Evolutionary conservation across 2,888 invertebrate genomes (phyloP), one percentile per base, ranked within the genome.

Genomic region (Acleris cristana): DNA sequence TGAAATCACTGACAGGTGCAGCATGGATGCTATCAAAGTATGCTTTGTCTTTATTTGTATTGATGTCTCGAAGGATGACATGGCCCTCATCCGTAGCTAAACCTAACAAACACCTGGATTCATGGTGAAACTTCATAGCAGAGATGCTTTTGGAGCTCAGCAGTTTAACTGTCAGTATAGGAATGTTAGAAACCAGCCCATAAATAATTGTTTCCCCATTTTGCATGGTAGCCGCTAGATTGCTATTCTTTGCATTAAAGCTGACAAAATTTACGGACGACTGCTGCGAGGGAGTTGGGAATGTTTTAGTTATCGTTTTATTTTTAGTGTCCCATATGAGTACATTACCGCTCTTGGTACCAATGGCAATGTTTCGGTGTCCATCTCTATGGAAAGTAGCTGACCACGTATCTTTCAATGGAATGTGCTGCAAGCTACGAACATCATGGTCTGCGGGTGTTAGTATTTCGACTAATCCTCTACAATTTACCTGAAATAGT

Each of bases 1-100:
- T 84, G 66, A 94, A 86, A 72, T 94, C 93, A 72, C 93, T 94
- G n/a, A 94, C 93, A 2, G 94, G 93, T 3, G 94, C 94, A 19
- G 92, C 92, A 74, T 95, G 95, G 7, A 93, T 88, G 74, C 90
- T 89, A 74, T 92, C 89, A 83, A 91, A 90, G 69, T 83, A 85
- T 8, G 81, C 87, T 80, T 87, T 92, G 68, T 93, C 92, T 76
- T 90, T 93, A 70, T 92, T 91, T 2, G 87, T 88, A 16, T 86
- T 85, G 40, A 93, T 83, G 70, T 93, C 93, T 72, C 89, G 81
- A 8, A 93, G 76, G 12, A 91, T 78, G 26, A 93, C 81, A 76
- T 91, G 92, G 0, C 93, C 93, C 74, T 93, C 93, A 70, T 93
- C 92, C n/a, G 92, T 90, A n/a, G 93, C 91, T 52, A 93, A 75